These are phyloP conservation scores for Ophiothrix spiculata DNA, from an alignment of 35 echinoderm and acorn worm species.

Conservation along the genomic window DNA sequence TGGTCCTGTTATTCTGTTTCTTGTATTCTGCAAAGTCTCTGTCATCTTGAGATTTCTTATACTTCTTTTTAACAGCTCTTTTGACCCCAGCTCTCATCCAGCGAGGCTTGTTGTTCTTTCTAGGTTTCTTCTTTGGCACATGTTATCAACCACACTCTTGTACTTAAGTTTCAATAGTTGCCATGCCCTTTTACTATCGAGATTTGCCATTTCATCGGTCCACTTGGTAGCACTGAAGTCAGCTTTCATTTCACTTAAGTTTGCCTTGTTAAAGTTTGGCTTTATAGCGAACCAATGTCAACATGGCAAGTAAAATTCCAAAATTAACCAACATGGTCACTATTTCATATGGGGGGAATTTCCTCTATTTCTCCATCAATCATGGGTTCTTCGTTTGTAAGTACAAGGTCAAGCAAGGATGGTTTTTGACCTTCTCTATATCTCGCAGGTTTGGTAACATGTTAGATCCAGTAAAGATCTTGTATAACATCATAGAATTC, in stretches of 20 bases:
- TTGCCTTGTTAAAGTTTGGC: background rate
- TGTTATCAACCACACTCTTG: background rate
- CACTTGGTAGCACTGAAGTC: background rate
- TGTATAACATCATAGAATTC: background rate
- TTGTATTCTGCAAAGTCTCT: background rate
- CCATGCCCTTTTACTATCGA: background rate
- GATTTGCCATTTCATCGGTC: background rate
- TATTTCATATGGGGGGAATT: background rate
- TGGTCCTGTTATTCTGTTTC: slow-evolving; percentile 15
- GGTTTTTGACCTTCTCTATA: slow-evolving; percentile 16
- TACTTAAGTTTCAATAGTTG: background rate
- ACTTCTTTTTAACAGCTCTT: background rate
- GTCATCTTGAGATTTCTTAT: background rate
- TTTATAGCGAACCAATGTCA: background rate
- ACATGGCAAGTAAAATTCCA: background rate
- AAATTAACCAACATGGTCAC: background rate
- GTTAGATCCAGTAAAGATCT: background rate
- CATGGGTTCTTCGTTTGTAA: background rate
- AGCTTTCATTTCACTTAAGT: background rate
- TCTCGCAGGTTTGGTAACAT: background rate
- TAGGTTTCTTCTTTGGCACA: background rate
- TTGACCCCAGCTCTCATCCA: slow-evolving; percentile 8
- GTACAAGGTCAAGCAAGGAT: slow-evolving; percentile 13
- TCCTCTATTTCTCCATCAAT: background rate
- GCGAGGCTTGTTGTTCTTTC: background rate